A percentile compares a stretch with the other conserved stretches of the same genome.
Evolutionary conservation across 2,888 invertebrate genomes (phyloP).

Genomic region (Labia minor): DNA sequence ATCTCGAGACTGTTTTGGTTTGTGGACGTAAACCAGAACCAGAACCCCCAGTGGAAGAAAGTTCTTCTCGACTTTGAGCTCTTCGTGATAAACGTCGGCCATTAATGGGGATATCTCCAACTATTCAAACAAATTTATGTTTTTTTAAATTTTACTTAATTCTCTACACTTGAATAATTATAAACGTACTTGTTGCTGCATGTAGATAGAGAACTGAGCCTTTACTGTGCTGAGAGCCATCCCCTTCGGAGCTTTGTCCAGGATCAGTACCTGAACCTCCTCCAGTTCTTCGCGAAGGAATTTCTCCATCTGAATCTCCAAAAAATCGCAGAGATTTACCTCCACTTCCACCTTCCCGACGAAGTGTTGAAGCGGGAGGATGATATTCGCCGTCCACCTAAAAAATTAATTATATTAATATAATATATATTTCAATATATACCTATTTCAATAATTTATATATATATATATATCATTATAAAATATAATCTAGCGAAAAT

Average conservation of each 20-base stretch:
- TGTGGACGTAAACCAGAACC: conserved; percentile 46
- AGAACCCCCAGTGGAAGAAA: conserved; percentile 49
- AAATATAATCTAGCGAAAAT: no score
- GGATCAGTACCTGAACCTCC: conserved; percentile 45
- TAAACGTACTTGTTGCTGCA: conserved; percentile 58
- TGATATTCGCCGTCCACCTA: not conserved
- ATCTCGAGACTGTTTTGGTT: conserved; percentile 59
- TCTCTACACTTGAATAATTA: not conserved
- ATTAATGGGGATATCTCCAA: conserved; percentile 64
- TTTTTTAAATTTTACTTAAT: conserved; percentile 14
- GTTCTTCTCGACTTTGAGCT: conserved; percentile 62
- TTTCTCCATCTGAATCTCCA: conserved; percentile 68
- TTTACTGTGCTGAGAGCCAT: conserved; percentile 65
- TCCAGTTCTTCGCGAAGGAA: conserved; percentile 41
- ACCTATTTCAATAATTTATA: no score
- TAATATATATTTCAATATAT: no score
- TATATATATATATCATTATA: no score
- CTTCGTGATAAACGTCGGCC: conserved; percentile 48
- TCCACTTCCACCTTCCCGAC: conserved; percentile 7
- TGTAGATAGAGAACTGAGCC: conserved; percentile 75
- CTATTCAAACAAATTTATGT: conserved; percentile 36
- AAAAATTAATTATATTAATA: not conserved
- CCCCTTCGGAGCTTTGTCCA: conserved; percentile 38
- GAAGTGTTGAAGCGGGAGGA: not conserved
- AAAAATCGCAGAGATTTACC: conserved; percentile 67